Evolutionary conservation across 2,113 vertebrate genomes (phyloP), one percentile per base, ranked within the genome.

Genomic region (Epinephelus lanceolatus): DNA sequence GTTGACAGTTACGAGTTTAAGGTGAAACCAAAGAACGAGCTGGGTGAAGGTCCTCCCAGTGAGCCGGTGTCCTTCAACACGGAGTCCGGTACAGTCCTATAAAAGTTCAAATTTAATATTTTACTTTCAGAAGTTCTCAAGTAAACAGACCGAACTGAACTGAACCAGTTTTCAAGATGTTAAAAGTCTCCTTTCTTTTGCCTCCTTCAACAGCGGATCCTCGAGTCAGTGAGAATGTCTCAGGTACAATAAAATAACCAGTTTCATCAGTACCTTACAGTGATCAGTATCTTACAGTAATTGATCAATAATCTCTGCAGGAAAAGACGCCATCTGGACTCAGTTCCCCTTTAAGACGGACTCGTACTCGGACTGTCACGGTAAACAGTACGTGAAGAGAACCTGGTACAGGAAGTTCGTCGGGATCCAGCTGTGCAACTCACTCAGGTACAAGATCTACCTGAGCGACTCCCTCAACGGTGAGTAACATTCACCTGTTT

Each of bases 401-500:
- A 99, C 98, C 0, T 99, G 98, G 97, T 99, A 99, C 91, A 97
- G 98, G 78, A 99, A 99, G 90, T 99, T 99, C 83, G 98, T 99
- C 0, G 98, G 98, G 1, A 96, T 99, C 70, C 97, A 99, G 91
- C 94, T 99, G 15, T 99, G 98, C 90, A 99, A 99, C 90, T 99
- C 98, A 1, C 96, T 99, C 61, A 94, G 98, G 92, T 99, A 99
- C 91, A 98, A 99, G 95, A 99, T 99, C 95, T 99, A 99, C 89
- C 96, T 99, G 92, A 98, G 98, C 2, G 97, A 99, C 88, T 95
- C 97, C 3, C 97, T 99, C 79, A 96, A 94, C 67, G 98, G 98
- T 99, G 91, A 95, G 95, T 65, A 12, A 18, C 2, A 3, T 37
- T 5, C 4, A 5, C 60, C 33, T 2, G 33, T 21, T 8, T 13